phyloP scores from a whole-genome alignment of 2,888 invertebrate genomes.

The Drosophila glabriapex region DNA sequence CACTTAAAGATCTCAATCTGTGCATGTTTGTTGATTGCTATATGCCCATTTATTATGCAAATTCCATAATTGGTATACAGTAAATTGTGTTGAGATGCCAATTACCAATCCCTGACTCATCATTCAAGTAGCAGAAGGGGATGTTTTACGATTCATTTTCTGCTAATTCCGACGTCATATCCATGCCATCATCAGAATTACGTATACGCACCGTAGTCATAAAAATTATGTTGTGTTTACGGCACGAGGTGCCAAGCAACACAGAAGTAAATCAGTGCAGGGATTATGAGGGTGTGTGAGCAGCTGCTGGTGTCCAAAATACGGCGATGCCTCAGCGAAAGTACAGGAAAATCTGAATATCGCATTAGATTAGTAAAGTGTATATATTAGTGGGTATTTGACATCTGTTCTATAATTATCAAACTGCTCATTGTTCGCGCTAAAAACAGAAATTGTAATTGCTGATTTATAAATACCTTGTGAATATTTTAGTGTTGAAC shows the following conservation, averaged over 20 bases:
- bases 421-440: conserved; percentile 13
- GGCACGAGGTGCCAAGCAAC: conserved; percentile 6
- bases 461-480: background rate
- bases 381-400: conserved; percentile 31
- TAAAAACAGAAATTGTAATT: conserved; percentile 11
- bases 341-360: conserved; percentile 33
- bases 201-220: background rate
- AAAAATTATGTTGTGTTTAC: conserved; percentile 44
- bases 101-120: conserved; percentile 40
- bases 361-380: conserved; percentile 15
- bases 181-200: conserved; percentile 33
- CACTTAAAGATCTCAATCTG: background rate
- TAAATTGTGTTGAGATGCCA: conserved; percentile 15
- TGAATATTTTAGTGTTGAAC: background rate
- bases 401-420: conserved; percentile 42
- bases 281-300: conserved; percentile 21
- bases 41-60: background rate
- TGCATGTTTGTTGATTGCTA: background rate
- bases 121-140: background rate
- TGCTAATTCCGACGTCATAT: conserved; percentile 35
- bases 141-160: background rate
- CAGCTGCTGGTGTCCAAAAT: conserved; percentile 30
- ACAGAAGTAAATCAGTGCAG: conserved; percentile 20
- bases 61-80: conserved; percentile 15
- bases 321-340: conserved; percentile 36